Percentiles rank a stretch among this genome's conserved stretches.
Conservation (phyloP, 2,888 invertebrate genomes). For the Rhyacophila evoluta region DNA sequence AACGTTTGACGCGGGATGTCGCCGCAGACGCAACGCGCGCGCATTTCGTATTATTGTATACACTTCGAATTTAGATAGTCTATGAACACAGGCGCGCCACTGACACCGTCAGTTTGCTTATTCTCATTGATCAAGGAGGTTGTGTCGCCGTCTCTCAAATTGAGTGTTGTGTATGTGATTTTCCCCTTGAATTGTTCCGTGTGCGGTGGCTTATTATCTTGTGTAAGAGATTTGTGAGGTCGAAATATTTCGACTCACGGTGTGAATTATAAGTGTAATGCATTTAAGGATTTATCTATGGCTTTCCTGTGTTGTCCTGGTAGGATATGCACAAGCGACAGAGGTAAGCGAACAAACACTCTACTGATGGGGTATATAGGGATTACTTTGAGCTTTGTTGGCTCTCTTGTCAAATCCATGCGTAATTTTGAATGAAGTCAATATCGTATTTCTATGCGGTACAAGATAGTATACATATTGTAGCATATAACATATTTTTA, state of each 20-base stretch:
- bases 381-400: slow-evolving; percentile 26
- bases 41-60: slow-evolving; percentile 33
- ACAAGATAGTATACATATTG: background rate
- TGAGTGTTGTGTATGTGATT: slow-evolving; percentile 48
- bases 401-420: slow-evolving; percentile 33
- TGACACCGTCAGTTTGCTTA: slow-evolving; percentile 47
- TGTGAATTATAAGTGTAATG: slow-evolving; percentile 73
- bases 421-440: slow-evolving; percentile 39
- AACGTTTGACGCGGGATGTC: slow-evolving; percentile 32
- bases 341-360: slow-evolving; percentile 73
- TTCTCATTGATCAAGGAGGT: slow-evolving; percentile 40
- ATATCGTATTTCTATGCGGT: background rate
- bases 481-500: background rate
- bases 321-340: slow-evolving; percentile 80
- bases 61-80: slow-evolving; percentile 12
- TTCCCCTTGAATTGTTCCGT: slow-evolving; percentile 38
- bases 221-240: slow-evolving; percentile 50
- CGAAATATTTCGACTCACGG: slow-evolving; percentile 59
- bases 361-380: slow-evolving; percentile 30
- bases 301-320: slow-evolving; percentile 79
- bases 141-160: slow-evolving; percentile 40
- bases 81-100: slow-evolving; percentile 47
- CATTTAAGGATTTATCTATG: slow-evolving; percentile 82
- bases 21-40: slow-evolving; percentile 41
- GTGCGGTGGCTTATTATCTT: slow-evolving; percentile 57